Base-by-base conservation (phyloP, 2,797 vertebrate species). In the Ibycter americanus region DNA sequence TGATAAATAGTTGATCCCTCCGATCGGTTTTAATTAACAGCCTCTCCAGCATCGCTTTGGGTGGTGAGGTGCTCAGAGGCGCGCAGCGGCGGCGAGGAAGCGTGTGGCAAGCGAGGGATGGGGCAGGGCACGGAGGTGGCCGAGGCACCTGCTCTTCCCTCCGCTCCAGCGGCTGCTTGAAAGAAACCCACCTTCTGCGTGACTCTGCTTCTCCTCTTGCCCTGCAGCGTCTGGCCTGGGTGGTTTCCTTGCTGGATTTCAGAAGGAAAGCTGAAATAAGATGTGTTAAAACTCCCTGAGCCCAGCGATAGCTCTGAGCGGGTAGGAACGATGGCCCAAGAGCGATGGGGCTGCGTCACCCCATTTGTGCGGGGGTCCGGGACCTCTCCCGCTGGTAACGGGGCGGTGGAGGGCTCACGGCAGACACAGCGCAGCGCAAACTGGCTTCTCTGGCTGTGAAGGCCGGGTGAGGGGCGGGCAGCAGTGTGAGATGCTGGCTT, bases 361-460 rank as follows among this genome's bases (percentile, higher is more conserved):
- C 34, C 8, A 1, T 15, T n/a, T 18, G 16, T 11, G 15, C 4
- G 13, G 58, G 38, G 51, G 29, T 12, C 12, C 1, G 1, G 59
- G 25, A 23, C 23, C 22, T 25, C n/a, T 38, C 20, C 34, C 4
- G n/a, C n/a, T 44, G 27, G 11, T 21, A 8, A 4, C 3, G 59
- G 6, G 29, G 32, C 38, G 16, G 38, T 6, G 1, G 11, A 8
- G 12, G 36, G 34, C 61, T 65, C 38, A 5, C 34, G 17, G 46
- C 29, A 8, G 40, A 8, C n/a, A 15, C 54, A 6, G 1, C 1
- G 5, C 23, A 5, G 38, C 29, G 4, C 38, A 7, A 11, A 32
- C 3, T 9, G 9, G 25, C 25, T 65, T 23, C n/a, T 38, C 15
- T n/a, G n/a, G n/a, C n/a, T n/a, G n/a, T n/a, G 12, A 14, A 51